These are phyloP conservation scores for Agriotes lineatus DNA, from an alignment of 2,888 invertebrate genomes.

Conservation along the genomic window DNA sequence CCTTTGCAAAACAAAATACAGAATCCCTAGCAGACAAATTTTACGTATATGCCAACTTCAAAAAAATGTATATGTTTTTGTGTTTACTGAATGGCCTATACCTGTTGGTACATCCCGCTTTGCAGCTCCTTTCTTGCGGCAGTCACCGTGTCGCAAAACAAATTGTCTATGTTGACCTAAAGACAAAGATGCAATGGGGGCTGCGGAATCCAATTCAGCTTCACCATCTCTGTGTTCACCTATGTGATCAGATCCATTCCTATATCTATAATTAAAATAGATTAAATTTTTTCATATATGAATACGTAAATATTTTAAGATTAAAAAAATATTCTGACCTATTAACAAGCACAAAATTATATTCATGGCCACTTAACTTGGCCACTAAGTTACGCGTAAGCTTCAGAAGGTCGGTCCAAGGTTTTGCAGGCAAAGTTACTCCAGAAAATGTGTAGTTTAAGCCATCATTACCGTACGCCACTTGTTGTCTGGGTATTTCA, in stretches of 20 bases:
- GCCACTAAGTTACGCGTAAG: slow-evolving; percentile 69
- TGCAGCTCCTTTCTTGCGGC: slow-evolving; percentile 67
- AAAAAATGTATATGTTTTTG: too few relatives aligned
- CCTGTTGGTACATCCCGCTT: slow-evolving; percentile 67
- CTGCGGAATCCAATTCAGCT: slow-evolving; percentile 71
- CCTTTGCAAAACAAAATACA: too few relatives aligned
- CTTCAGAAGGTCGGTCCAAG: slow-evolving; percentile 72
- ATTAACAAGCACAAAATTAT: slow-evolving; percentile 78
- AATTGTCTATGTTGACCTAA: slow-evolving; percentile 76
- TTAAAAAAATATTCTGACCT: slow-evolving; percentile 65
- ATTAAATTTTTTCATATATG: too few relatives aligned
- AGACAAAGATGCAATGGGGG: slow-evolving; percentile 77
- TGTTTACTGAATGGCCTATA: too few relatives aligned
- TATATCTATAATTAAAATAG: slow-evolving; percentile 68
- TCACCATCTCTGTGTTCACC: slow-evolving; percentile 81
- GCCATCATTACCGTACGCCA: slow-evolving; percentile 76
- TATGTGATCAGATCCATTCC: slow-evolving; percentile 77
- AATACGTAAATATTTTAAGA: too few relatives aligned
- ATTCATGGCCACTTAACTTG: slow-evolving; percentile 69
- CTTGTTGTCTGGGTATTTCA: slow-evolving; percentile 77
- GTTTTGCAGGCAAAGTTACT: slow-evolving; percentile 72
- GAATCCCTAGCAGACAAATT: too few relatives aligned
- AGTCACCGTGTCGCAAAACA: slow-evolving; percentile 73
- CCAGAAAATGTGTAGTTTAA: slow-evolving; percentile 77
- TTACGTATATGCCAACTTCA: too few relatives aligned